phyloP scores from a whole-genome alignment of 2,888 invertebrate genomes.

The Anthoptus insignis region DNA sequence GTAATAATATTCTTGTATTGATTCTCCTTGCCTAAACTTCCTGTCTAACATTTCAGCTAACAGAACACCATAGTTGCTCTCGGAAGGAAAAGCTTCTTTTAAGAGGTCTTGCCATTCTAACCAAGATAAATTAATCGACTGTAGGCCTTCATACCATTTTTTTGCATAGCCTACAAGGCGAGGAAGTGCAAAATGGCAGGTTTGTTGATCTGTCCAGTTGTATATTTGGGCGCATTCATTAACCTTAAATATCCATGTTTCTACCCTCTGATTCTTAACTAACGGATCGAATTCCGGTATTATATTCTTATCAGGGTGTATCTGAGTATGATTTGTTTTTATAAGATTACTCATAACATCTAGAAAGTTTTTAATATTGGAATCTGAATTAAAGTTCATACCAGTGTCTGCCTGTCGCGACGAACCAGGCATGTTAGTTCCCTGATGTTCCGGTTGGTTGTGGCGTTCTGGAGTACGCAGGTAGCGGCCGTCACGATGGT shows the following conservation, averaged over 20 bases:
- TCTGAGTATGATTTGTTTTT: not conserved
- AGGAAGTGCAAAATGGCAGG: slow-evolving; percentile 12
- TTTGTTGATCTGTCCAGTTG: slow-evolving; percentile 18
- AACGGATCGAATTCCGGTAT: not conserved
- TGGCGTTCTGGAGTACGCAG: not conserved
- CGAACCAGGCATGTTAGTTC: not conserved
- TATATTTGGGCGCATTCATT: slow-evolving; percentile 1
- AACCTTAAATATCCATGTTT: not conserved
- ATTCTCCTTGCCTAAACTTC: not conserved
- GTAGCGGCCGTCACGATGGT: not conserved
- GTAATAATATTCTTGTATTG: slow-evolving; percentile 1
- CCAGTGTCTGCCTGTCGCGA: not conserved
- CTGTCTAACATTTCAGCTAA: not conserved
- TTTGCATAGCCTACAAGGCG: slow-evolving; percentile 13
- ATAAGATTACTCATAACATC: not conserved
- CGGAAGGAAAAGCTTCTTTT: slow-evolving; percentile 16
- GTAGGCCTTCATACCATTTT: slow-evolving; percentile 23
- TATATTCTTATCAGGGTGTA: not conserved
- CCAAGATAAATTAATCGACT: not conserved
- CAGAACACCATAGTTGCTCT: slow-evolving; percentile 32
- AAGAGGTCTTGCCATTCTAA: not conserved
- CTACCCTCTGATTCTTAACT: not conserved
- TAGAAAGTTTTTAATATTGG: not conserved
- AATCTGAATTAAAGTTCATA: not conserved
- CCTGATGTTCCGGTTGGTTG: not conserved